Evolutionary conservation across 1,140 invertebrate species (phyloP), one percentile per base, ranked within the genome.

Genomic region (Hyles euphorbiae): DNA sequence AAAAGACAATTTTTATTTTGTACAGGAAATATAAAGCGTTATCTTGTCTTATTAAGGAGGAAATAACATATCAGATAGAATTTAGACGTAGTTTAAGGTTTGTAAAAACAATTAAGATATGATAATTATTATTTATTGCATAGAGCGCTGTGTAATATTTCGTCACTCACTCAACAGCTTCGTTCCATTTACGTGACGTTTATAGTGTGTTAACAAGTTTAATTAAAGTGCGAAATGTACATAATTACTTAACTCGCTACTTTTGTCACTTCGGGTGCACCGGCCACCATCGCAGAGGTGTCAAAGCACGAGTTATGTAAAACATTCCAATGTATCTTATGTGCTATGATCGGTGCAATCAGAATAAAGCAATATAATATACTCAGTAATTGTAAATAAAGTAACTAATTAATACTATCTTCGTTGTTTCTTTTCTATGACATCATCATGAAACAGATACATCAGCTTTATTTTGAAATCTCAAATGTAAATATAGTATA

Each of bases 131-230:
- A 2, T 5, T 48, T 48, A 40, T 8, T 40, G 8, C 8, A 40
- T 40, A 5, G 8, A 8, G 36, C 8, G 8, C 4, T 40, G 36
- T 40, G 36, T 40, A 40, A 40, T 40, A 61, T 70, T 58, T 63
- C 34, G 51, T 55, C 46, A 34, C 5, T 46, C 53, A 44, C 45
- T 44, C 46, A 50, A 32, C 10, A 51, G 36, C 5, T 40, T 34
- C 40, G 63, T 58, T 58, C 60, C 22, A 64, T 65, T 70, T 76
- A 70, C 65, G 60, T 70, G 67, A 72, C 53, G 55, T 72, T 72
- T 68, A 62, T 58, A 67, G 63, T 34, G 63, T 74, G 70, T 74
- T 82, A 77, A 77, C 68, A 70, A 74, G 74, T 83, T 83, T 83
- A 72, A 79, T 81, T 74, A 69, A 57, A 45, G 68, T 71, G 75